Evolutionary conservation across 2,888 invertebrate genomes (phyloP).

Genomic region (Argyresthia albistria): DNA sequence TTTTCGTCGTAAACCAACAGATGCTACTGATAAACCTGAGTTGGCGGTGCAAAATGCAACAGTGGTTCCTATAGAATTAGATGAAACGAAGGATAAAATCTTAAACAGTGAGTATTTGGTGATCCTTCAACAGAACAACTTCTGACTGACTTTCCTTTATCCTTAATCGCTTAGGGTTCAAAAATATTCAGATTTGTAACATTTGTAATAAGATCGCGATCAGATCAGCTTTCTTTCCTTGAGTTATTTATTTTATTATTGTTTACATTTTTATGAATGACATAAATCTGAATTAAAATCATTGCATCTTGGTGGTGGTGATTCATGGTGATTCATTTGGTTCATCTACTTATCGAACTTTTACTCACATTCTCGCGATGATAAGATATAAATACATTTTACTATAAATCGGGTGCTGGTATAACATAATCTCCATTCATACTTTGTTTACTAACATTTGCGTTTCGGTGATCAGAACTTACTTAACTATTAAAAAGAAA

Average conservation of each 20-base stretch:
- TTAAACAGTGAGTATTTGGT: constrained; percentile 61
- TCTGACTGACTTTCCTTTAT: constrained; percentile 23
- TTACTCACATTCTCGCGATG: too few relatives aligned
- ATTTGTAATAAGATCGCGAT: background rate
- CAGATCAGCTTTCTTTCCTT: background rate
- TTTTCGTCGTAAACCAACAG: constrained; percentile 62
- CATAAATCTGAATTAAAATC: too few relatives aligned
- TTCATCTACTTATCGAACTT: too few relatives aligned
- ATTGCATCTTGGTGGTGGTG: too few relatives aligned
- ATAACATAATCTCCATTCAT: background rate
- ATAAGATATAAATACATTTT: background rate
- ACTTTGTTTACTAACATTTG: background rate
- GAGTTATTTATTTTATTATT: background rate
- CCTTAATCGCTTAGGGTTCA: constrained; percentile 15
- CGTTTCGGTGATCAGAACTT: background rate
- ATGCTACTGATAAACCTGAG: constrained; percentile 49
- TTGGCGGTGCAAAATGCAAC: constrained; percentile 59
- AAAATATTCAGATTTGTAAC: background rate
- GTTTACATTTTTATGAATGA: background rate
- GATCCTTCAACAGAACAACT: constrained; percentile 32
- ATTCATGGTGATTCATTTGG: too few relatives aligned
- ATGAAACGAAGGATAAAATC: constrained; percentile 52
- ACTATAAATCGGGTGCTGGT: background rate
- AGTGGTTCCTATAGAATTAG: constrained; percentile 51
- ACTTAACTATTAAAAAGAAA: constrained; percentile 18